Base-by-base conservation (phyloP, 2,888 invertebrate genomes). In the Itoplectis maculator region DNA sequence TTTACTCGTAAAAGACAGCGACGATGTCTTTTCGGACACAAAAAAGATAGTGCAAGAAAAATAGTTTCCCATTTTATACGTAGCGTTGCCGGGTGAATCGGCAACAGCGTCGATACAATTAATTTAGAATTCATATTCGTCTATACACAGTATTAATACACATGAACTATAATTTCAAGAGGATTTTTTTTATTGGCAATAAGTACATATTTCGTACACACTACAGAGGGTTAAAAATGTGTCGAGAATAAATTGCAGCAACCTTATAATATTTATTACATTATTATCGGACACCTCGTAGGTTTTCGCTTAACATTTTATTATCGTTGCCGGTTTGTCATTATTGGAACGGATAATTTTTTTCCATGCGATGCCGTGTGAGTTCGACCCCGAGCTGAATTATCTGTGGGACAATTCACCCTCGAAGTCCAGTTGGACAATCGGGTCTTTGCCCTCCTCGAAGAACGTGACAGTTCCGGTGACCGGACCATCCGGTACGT, bases 381-480 rank as follows among this genome's bases (percentile, higher is more conserved):
- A 13, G 20, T 29, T 66, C 13, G 77, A 69, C 73, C 73, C 49
- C 77, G 69, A 4, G 77, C 20, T 9, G 61, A n/a, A 74, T 13
- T 29, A 0, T 20, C 3, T 54, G 40, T 81, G 66, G 11, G 42
- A 13, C n/a, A 84, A 29, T 63, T 68, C 49, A 0, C 40, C 82
- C 35, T 75, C 66, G 11, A 13, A 70, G 2, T 70, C 54, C 2
- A 84, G 42, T 8, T 45, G 11, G 13, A 78, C 7, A 29, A 63
- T 66, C 0, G 84, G 79, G 5, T 72, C 70, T 45, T 82, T 63
- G 47, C 73, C 86, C 42, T 77, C 72, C 68, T 83, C 79, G 37
- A 75, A 54, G 8, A 85, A 1, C 2, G 15, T 15, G 0, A 76
- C 2, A 7, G 5, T 7, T 2, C 69, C 82, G 0, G 13, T 9